These are phyloP conservation scores for Lophura nycthemera DNA, from an alignment of 2,113 vertebrate species.

Conservation along the genomic window DNA sequence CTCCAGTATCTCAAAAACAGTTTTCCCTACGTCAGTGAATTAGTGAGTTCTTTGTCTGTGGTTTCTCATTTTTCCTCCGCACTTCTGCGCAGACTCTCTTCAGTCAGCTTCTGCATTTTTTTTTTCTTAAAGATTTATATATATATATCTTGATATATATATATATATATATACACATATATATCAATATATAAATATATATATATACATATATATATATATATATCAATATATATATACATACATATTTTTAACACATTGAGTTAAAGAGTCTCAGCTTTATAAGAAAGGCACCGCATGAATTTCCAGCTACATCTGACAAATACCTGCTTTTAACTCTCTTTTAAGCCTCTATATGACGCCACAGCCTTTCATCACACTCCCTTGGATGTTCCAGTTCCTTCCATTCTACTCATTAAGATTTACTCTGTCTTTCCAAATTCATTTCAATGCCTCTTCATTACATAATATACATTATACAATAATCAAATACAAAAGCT, in stretches of 20 bases:
- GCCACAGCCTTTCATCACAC: not conserved
- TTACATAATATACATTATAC: not conserved
- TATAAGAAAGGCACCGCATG: not conserved
- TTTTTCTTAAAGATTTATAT: not conserved
- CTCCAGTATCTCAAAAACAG: not conserved
- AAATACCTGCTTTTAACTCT: not conserved
- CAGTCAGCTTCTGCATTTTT: not conserved
- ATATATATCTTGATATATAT: too few species aligned
- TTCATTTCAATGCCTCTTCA: not conserved
- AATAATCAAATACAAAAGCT: not conserved
- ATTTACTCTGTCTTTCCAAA: not conserved
- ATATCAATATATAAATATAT: too few species aligned
- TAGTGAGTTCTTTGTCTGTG: not conserved
- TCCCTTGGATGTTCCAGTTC: not conserved
- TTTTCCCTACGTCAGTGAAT: not conserved
- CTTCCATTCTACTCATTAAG: not conserved
- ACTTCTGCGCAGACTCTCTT: not conserved
- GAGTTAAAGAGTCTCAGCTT: not conserved
- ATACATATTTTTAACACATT: not conserved
- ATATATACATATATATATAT: too few species aligned
- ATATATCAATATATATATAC: too few species aligned
- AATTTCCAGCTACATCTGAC: not conserved
- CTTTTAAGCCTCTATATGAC: not conserved
- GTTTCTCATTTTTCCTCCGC: not conserved
- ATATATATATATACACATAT: too few species aligned